Evolutionary conservation across 2,797 vertebrate species (phyloP).

Genomic region (Peromyscus nudipes): DNA sequence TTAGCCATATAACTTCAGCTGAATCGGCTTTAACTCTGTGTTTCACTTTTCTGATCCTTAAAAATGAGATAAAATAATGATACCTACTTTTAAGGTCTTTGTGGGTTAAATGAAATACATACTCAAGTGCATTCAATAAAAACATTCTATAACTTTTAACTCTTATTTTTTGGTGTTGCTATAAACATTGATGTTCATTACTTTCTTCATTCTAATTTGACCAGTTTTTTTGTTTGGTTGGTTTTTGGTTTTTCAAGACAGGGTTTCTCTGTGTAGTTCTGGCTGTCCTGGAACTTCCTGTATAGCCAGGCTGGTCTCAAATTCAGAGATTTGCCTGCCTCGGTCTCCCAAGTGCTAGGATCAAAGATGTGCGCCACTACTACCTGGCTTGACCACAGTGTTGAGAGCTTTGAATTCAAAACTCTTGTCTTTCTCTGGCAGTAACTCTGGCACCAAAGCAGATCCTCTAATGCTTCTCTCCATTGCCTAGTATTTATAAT

Average conservation of each 20-base stretch:
- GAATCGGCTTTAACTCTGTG: neutral
- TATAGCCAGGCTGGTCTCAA: neutral
- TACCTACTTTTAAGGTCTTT: neutral
- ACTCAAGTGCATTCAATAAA: neutral
- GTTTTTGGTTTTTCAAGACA: neutral
- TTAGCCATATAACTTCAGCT: neutral
- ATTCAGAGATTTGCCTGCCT: neutral
- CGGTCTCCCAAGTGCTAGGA: neutral
- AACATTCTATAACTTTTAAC: neutral
- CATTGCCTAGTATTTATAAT: neutral
- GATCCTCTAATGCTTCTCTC: neutral
- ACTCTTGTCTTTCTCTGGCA: neutral
- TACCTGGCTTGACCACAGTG: neutral
- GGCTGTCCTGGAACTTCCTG: neutral
- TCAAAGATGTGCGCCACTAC: neutral
- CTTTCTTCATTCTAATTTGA: conserved; percentile 1
- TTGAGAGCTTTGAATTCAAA: neutral
- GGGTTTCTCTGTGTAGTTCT: neutral
- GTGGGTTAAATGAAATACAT: neutral
- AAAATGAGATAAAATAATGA: neutral
- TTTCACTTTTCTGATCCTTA: conserved; percentile 11
- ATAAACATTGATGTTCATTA: conserved; percentile 3
- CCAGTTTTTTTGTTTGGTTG: neutral
- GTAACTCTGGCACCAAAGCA: neutral
- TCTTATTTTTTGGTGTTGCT: neutral